phyloP scores from a whole-genome alignment of 2,797 vertebrate genomes.

The Phalloptychus januarius region DNA sequence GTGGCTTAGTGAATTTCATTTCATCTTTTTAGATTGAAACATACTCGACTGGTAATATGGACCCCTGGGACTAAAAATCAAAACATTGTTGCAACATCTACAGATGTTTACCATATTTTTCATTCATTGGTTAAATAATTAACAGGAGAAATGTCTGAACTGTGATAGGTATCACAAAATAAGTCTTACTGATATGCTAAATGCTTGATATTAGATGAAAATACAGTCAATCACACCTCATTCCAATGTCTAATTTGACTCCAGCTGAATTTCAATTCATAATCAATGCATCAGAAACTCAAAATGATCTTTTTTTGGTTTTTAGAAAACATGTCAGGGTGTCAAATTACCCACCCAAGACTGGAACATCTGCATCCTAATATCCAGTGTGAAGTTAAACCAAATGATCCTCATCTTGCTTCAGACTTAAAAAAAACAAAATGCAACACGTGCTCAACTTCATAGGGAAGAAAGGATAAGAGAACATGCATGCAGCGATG shows the following conservation, averaged over 20 bases:
- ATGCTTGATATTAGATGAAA: slow-evolving; percentile 21
- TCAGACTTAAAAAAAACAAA: slow-evolving; percentile 3
- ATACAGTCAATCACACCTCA: neutral
- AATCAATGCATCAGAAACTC: neutral
- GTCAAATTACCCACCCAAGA: slow-evolving; percentile 29
- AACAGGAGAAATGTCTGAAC: neutral
- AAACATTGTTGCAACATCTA: neutral
- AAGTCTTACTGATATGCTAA: slow-evolving; percentile 21
- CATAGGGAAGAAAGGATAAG: slow-evolving; percentile 23
- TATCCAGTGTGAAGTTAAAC: slow-evolving; percentile 69
- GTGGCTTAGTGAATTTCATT: neutral
- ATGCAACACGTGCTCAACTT: slow-evolving; percentile 22
- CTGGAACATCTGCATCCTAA: slow-evolving; percentile 50
- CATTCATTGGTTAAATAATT: slow-evolving; percentile 7
- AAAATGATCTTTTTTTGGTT: neutral
- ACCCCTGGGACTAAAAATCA: neutral
- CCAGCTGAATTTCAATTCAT: neutral
- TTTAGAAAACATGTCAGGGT: slow-evolving; percentile 28
- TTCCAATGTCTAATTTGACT: neutral
- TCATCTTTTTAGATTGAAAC: neutral
- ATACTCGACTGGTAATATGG: neutral
- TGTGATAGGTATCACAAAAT: neutral
- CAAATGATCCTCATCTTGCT: slow-evolving; percentile 42
- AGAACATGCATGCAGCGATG: slow-evolving; percentile 27
- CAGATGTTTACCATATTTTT: neutral